Evolutionary conservation across 2,113 vertebrate species (phyloP).

Genomic region (Panthera tigris): DNA sequence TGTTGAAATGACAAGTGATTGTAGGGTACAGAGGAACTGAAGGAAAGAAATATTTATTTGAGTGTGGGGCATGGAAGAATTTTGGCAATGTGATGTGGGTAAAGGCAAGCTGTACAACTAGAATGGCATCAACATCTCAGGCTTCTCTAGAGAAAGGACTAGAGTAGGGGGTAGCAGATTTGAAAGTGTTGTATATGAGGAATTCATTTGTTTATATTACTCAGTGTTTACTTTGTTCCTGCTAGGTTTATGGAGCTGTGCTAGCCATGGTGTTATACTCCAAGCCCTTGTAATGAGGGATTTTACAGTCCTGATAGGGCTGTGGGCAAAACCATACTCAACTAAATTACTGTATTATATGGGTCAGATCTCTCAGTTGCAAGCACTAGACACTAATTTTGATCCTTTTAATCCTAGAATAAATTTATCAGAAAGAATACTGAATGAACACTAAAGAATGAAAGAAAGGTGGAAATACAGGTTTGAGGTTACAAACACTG

Average conservation of each 20-base stretch:
- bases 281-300: neutral
- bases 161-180: neutral
- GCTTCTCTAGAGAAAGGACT: neutral
- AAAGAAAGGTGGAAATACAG: neutral
- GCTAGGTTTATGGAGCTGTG: neutral
- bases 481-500: neutral
- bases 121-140: neutral
- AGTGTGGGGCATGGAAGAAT: neutral
- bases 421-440: neutral
- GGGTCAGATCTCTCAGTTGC: neutral
- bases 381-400: neutral
- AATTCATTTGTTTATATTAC: neutral
- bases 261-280: neutral
- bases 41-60: neutral
- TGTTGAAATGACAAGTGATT: neutral
- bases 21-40: neutral
- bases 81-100: no score
- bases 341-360: neutral
- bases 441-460: neutral
- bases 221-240: neutral
- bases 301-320: neutral
- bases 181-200: neutral
- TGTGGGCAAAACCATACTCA: neutral
- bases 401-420: neutral
- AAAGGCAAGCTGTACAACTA: neutral